Evolutionary conservation across 2,113 vertebrate genomes (phyloP).

Genomic region (Poecilia latipinna): DNA sequence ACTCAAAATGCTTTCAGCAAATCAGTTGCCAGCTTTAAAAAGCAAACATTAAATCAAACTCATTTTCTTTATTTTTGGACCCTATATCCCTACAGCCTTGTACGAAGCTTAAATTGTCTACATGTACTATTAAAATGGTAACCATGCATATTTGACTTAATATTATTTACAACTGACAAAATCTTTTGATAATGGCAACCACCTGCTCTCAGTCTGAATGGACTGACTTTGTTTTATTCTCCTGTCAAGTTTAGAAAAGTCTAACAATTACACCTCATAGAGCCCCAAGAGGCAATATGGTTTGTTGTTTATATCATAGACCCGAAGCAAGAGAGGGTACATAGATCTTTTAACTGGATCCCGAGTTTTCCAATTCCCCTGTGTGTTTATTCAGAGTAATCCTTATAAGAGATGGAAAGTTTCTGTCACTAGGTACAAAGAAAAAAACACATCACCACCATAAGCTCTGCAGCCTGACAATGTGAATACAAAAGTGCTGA

Average conservation of each 20-base stretch:
- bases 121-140: conserved; percentile 62
- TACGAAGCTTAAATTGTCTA: conserved; percentile 71
- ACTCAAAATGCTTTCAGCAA: no score
- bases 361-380: no score
- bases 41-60: no score
- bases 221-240: not conserved
- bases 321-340: conserved; percentile 12
- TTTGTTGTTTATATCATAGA: not conserved
- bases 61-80: no score
- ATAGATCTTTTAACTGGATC: no score
- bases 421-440: conserved; percentile 35
- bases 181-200: conserved; percentile 77
- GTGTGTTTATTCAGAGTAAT: conserved; percentile 74
- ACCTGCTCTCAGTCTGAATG: conserved; percentile 70
- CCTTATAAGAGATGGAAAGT: not conserved
- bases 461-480: conserved; percentile 71
- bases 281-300: not conserved
- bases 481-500: conserved; percentile 74
- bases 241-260: conserved; percentile 11
- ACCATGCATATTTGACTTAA: conserved; percentile 77
- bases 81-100: conserved; percentile 40
- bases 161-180: conserved; percentile 52
- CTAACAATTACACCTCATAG: conserved; percentile 25
- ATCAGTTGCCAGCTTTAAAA: no score
- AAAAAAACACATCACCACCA: conserved; percentile 75